These are phyloP conservation scores for Styela clava DNA, from an alignment of 23 tunicate genomes.

Conservation along the genomic window DNA sequence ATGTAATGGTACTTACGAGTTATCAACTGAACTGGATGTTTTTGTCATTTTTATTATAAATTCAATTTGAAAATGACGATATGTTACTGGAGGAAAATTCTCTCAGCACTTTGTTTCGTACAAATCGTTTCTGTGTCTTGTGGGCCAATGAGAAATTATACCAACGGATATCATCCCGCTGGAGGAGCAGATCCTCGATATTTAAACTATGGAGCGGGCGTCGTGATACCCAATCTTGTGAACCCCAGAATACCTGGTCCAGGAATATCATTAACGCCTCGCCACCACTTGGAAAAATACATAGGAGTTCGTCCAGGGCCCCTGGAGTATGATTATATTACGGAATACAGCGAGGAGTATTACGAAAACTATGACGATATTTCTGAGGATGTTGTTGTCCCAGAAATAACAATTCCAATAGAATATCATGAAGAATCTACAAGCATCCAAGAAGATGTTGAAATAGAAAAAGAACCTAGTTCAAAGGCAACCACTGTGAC, in stretches of 20 bases:
- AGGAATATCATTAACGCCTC: constrained; percentile 16
- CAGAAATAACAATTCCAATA: background rate
- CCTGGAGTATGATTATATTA: background rate
- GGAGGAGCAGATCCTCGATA: constrained; percentile 25
- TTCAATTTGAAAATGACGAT: background rate
- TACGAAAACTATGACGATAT: constrained; percentile 10
- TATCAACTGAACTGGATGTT: background rate
- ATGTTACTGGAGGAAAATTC: background rate
- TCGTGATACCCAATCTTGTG: background rate
- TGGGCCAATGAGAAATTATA: constrained; percentile 32
- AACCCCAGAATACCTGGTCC: constrained; percentile 16
- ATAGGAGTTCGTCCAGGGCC: constrained; percentile 20
- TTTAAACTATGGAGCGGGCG: constrained; percentile 24
- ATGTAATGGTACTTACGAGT: background rate
- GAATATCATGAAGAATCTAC: background rate
- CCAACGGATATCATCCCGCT: constrained; percentile 26
- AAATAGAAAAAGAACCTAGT: background rate
- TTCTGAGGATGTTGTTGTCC: background rate
- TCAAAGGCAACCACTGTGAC: background rate
- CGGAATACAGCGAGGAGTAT: constrained; percentile 14
- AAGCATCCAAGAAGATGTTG: background rate
- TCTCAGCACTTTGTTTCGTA: background rate
- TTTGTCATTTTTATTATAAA: background rate
- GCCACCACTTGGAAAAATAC: constrained; percentile 14
- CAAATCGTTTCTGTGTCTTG: background rate